Conservation (phyloP, 2,888 invertebrate species). For the Plagodis dolabraria region DNA sequence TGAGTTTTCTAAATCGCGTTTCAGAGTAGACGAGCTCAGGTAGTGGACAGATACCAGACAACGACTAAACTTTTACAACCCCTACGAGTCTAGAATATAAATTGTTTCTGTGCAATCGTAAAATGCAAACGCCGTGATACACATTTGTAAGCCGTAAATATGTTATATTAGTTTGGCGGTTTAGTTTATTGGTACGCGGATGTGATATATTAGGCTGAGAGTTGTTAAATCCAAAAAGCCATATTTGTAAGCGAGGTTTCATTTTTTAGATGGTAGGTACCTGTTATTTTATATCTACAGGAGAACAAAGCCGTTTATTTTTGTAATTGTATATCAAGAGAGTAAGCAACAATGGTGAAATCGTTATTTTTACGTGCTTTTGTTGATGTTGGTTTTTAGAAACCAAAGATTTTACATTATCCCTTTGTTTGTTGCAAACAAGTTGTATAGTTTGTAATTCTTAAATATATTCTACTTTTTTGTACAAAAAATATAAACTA, state of each 20-base stretch:
- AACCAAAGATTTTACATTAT: too few relatives aligned
- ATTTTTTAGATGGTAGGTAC: not conserved
- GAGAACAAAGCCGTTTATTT: not conserved
- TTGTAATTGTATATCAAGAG: too few relatives aligned
- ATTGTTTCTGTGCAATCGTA: constrained; percentile 73
- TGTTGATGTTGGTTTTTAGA: too few relatives aligned
- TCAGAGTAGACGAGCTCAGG: constrained; percentile 29
- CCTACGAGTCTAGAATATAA: constrained; percentile 69
- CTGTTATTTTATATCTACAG: not conserved
- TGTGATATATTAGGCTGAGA: constrained; percentile 16
- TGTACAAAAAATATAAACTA: too few relatives aligned
- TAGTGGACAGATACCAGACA: constrained; percentile 42
- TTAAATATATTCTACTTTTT: too few relatives aligned
- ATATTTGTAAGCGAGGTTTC: too few relatives aligned
- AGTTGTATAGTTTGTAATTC: too few relatives aligned
- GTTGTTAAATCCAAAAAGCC: constrained; percentile 6
- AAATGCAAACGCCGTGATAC: constrained; percentile 65
- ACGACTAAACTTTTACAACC: constrained; percentile 65
- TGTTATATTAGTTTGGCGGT: constrained; percentile 51
- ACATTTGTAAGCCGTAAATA: constrained; percentile 60
- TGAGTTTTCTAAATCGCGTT: constrained; percentile 21
- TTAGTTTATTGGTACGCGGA: constrained; percentile 18
- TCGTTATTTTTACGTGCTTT: too few relatives aligned
- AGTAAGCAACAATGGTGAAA: too few relatives aligned
- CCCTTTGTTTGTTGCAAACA: too few relatives aligned